phyloP scores from a whole-genome alignment of 1,140 invertebrate genomes.

The Trissolcus basalis region DNA sequence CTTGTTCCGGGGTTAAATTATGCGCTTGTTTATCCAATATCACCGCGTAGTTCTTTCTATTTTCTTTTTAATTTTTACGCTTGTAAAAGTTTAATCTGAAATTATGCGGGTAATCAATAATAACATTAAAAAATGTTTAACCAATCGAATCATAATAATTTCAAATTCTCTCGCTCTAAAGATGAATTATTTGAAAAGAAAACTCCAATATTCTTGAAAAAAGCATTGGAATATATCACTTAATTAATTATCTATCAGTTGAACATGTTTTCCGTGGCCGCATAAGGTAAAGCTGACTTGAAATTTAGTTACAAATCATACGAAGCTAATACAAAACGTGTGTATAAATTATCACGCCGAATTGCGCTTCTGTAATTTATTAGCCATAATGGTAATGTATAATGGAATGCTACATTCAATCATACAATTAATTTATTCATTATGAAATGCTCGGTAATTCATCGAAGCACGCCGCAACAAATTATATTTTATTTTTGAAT shows the following conservation, averaged over 20 bases:
- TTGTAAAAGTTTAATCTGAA: no score
- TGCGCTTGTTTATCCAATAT: conserved; percentile 11
- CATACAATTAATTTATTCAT: conserved; percentile 8
- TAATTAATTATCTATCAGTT: conserved; percentile 18
- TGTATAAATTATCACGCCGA: conserved; percentile 28
- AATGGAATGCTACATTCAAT: background rate
- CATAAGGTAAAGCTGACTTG: conserved; percentile 11
- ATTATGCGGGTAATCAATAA: no score
- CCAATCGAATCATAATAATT: no score
- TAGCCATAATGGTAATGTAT: no score
- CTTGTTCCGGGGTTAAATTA: conserved; percentile 51
- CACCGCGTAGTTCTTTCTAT: conserved; percentile 1
- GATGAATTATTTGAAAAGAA: no score
- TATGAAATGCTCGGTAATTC: conserved; percentile 20
- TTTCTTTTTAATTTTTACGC: background rate
- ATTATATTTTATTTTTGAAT: conserved; percentile 49
- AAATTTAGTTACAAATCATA: conserved; percentile 28
- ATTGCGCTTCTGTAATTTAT: conserved; percentile 2
- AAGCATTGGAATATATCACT: no score
- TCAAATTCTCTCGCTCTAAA: no score
- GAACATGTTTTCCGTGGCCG: conserved; percentile 20
- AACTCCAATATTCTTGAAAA: no score
- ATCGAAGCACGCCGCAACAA: conserved; percentile 31
- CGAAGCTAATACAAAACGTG: conserved; percentile 8
- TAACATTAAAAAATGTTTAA: no score